These are phyloP conservation scores for Lindbergichthys nudifrons DNA, from an alignment of 2,797 vertebrate species.

Conservation along the genomic window DNA sequence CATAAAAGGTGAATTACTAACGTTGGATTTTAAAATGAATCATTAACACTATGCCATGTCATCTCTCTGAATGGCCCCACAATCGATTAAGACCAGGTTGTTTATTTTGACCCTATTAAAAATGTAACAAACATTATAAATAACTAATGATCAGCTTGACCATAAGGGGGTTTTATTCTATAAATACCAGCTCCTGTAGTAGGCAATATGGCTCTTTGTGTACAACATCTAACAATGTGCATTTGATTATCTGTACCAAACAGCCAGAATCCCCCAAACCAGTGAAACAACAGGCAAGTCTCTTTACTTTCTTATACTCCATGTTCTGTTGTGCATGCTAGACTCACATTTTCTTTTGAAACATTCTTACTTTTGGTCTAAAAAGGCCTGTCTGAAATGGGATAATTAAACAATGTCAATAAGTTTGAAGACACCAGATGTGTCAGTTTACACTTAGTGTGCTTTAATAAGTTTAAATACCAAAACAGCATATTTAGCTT, in stretches of 20 bases:
- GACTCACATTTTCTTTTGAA: constrained; percentile 50
- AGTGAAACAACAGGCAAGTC: constrained; percentile 98
- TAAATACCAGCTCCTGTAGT: background rate
- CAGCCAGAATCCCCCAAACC: constrained; percentile 98
- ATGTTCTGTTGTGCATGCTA: constrained; percentile 68
- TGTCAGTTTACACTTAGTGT: background rate
- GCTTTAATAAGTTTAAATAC: background rate
- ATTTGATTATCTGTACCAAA: constrained; percentile 92
- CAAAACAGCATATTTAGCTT: constrained; percentile 49
- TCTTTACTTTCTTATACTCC: constrained; percentile 54
- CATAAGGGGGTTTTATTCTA: background rate
- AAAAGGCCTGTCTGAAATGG: background rate
- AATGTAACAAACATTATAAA: background rate
- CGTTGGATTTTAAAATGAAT: background rate
- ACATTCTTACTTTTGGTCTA: background rate
- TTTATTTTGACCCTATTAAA: background rate
- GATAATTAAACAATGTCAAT: constrained; percentile 7
- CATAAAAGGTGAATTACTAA: constrained; percentile 5
- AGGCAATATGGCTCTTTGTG: constrained; percentile 39
- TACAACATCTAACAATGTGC: constrained; percentile 86
- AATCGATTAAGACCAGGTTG: background rate
- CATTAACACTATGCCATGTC: background rate
- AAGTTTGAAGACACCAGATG: background rate
- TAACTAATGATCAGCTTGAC: background rate
- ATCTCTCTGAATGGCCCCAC: background rate